phyloP scores from a whole-genome alignment of 1,140 invertebrate species.

The Drosophila punjabiensis region DNA sequence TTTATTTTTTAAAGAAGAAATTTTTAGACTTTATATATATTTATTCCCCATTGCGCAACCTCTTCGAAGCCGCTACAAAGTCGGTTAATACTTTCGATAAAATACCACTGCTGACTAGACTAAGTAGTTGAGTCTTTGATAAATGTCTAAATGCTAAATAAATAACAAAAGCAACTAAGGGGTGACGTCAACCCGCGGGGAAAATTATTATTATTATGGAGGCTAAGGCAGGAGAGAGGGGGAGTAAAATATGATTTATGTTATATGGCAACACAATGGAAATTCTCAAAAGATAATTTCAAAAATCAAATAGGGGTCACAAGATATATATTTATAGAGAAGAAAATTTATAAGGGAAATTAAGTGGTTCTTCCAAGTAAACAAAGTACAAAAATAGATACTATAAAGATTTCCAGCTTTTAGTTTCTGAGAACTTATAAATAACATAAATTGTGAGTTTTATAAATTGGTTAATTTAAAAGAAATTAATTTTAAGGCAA shows the following conservation, averaged over 20 bases:
- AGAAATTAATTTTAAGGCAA: background rate
- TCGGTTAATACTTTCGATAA: conserved; percentile 51
- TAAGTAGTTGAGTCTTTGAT: conserved; percentile 51
- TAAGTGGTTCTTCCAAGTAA: background rate
- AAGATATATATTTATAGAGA: conserved; percentile 15
- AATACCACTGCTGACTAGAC: conserved; percentile 37
- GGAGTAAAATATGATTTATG: conserved; percentile 37
- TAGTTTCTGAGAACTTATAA: background rate
- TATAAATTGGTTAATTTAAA: background rate
- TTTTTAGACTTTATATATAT: background rate
- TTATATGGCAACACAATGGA: conserved; percentile 15
- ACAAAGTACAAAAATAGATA: background rate
- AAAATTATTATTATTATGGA: conserved; percentile 23
- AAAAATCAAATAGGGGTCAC: conserved; percentile 28
- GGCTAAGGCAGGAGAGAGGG: conserved; percentile 2
- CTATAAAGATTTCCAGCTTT: background rate
- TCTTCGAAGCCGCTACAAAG: conserved; percentile 25
- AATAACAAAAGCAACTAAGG: conserved; percentile 27
- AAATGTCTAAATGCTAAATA: conserved; percentile 48
- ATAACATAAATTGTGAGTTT: background rate
- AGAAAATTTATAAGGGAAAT: conserved; percentile 6
- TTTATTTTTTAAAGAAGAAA: background rate
- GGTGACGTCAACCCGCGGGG: conserved; percentile 40
- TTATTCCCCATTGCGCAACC: conserved; percentile 34
- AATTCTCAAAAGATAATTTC: conserved; percentile 8